These are phyloP conservation scores for Drosophila eohydei DNA, from an alignment of 2,888 invertebrate genomes.

Conservation along the genomic window DNA sequence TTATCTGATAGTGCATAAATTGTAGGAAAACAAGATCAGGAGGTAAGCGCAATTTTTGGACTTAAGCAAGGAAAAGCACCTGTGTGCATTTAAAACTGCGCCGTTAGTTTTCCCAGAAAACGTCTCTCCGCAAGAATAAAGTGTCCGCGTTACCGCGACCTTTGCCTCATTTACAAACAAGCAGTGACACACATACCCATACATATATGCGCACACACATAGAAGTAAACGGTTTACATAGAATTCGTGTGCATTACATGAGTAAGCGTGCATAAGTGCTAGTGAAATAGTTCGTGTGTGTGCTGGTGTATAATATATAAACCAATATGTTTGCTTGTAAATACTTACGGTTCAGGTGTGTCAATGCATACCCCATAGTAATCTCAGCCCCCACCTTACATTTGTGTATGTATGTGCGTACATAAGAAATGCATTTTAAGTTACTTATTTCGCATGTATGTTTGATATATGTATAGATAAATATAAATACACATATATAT, in stretches of 20 bases:
- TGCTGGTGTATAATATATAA: conserved; percentile 48
- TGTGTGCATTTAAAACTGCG: conserved; percentile 55
- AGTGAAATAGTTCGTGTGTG: conserved; percentile 30
- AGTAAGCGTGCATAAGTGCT: conserved; percentile 23
- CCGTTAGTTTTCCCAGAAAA: conserved; percentile 24
- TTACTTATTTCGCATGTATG: conserved; percentile 40
- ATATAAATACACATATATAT: neutral
- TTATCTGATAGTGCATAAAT: conserved; percentile 31
- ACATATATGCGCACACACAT: conserved; percentile 12
- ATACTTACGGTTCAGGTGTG: conserved; percentile 46
- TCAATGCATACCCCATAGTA: conserved; percentile 9
- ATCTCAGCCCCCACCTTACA: conserved; percentile 5
- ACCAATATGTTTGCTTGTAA: conserved; percentile 33
- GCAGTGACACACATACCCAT: conserved; percentile 57
- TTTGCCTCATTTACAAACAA: conserved; percentile 77
- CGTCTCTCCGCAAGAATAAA: conserved; percentile 30
- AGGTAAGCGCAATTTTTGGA: conserved; percentile 48
- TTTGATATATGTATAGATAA: conserved; percentile 34
- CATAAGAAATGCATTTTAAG: conserved; percentile 40
- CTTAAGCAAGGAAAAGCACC: conserved; percentile 5
- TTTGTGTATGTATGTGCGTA: neutral
- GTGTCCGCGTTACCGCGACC: conserved; percentile 60
- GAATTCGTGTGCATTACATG: conserved; percentile 45
- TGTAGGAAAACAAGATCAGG: conserved; percentile 47
- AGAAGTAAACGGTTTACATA: conserved; percentile 14